Evolutionary conservation across 2,113 vertebrate species (phyloP).

Genomic region (Gymnocephalus cernua): DNA sequence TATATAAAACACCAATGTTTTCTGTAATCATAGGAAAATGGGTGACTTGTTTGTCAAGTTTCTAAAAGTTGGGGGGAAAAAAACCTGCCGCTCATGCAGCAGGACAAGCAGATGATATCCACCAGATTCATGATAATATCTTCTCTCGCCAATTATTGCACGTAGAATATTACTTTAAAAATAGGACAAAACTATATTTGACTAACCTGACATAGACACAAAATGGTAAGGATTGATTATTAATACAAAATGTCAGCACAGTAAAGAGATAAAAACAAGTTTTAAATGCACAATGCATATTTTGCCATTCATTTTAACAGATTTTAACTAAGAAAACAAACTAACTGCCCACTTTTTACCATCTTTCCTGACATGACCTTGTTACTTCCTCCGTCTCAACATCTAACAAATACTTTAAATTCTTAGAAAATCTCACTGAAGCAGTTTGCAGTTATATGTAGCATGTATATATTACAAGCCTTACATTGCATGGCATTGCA

Average conservation of each 20-base stretch:
- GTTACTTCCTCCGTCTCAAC: not conserved
- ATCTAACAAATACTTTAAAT: not conserved
- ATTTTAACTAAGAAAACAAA: not conserved
- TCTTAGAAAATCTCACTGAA: not conserved
- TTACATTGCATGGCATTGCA: slow-evolving; percentile 56
- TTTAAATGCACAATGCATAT: not conserved
- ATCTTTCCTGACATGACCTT: not conserved
- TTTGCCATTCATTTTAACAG: not conserved
- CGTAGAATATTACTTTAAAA: not conserved
- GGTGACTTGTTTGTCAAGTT: not conserved
- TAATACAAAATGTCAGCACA: not conserved
- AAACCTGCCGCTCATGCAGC: not conserved
- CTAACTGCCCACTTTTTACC: not conserved
- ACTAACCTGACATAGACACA: not conserved
- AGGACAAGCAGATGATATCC: not conserved
- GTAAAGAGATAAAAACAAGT: not conserved
- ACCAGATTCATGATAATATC: not conserved
- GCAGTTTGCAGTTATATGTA: slow-evolving; percentile 15
- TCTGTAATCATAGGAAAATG: not conserved
- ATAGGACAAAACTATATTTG: not conserved
- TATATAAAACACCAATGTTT: not conserved
- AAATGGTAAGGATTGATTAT: not conserved
- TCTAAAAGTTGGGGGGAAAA: not conserved
- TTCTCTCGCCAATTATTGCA: not conserved
- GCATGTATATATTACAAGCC: slow-evolving; percentile 47